Evolutionary conservation across 2,888 invertebrate genomes (phyloP).

Genomic region (Metacarcinus magister): DNA sequence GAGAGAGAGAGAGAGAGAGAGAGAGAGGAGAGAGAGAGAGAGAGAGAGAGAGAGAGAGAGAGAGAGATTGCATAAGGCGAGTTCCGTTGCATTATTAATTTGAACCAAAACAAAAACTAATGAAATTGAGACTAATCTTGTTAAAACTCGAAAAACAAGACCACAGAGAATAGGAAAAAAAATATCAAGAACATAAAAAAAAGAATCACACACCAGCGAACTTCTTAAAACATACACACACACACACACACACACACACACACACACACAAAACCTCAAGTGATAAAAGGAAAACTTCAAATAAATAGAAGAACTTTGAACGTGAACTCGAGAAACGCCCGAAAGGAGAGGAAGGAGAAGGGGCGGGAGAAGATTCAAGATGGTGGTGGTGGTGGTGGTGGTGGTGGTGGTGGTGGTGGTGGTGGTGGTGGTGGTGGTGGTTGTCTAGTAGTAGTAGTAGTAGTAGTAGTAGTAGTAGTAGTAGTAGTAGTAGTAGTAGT

Average conservation of each 20-base stretch:
- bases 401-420: not conserved
- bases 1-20: not conserved
- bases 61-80: not conserved
- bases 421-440: slow-evolving; percentile 16
- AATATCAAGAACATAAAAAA: not conserved
- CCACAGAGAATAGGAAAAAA: not conserved
- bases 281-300: slow-evolving; percentile 44
- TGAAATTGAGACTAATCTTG: not conserved
- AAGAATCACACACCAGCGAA: not conserved
- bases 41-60: not conserved
- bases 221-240: too few species aligned
- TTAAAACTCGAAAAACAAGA: not conserved
- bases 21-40: not conserved
- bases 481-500: not conserved
- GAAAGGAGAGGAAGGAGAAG: slow-evolving; percentile 45
- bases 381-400: not conserved
- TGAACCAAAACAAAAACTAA: not conserved
- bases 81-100: not conserved
- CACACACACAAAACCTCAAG: not conserved
- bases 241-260: not conserved
- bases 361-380: not conserved
- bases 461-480: not conserved
- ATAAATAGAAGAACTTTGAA: slow-evolving; percentile 29
- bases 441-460: not conserved
- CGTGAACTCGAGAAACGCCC: not conserved